These are phyloP conservation scores for Zosterops lateralis DNA, from an alignment of 2,113 vertebrate genomes.

Conservation along the genomic window DNA sequence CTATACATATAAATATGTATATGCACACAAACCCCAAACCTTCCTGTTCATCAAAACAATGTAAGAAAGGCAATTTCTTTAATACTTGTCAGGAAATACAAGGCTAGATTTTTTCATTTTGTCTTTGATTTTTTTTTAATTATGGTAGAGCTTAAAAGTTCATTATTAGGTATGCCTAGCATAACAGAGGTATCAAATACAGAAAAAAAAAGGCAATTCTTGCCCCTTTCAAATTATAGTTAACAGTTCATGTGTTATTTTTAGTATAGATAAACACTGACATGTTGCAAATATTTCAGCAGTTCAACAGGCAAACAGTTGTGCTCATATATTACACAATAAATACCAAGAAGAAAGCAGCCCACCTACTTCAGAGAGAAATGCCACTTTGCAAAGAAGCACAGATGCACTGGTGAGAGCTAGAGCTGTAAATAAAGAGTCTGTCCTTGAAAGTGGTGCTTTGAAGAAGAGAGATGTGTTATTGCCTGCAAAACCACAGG, in stretches of 20 bases:
- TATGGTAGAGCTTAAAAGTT: neutral
- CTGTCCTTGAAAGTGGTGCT: neutral
- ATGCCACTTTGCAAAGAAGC: constrained; percentile 40
- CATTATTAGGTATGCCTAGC: neutral
- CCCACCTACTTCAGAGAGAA: constrained; percentile 17
- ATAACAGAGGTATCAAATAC: neutral
- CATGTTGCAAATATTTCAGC: neutral
- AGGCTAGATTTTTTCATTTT: neutral
- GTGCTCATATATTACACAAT: neutral
- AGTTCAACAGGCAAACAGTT: neutral
- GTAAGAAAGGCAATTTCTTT: neutral
- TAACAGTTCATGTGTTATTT: neutral
- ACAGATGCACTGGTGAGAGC: constrained; percentile 51
- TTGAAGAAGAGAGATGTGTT: constrained; percentile 29
- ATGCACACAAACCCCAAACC: neutral
- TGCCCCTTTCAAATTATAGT: neutral
- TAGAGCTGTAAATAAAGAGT: constrained; percentile 41
- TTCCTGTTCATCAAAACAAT: neutral
- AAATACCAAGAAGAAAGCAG: neutral
- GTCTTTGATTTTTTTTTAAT: neutral
- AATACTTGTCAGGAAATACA: neutral
- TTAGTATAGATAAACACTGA: neutral
- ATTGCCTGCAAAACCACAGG: constrained; percentile 56
- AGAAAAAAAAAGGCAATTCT: neutral
- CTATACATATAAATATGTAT: neutral